These are phyloP conservation scores for Limosa lapponica DNA, from an alignment of 2,797 vertebrate genomes.

Conservation along the genomic window DNA sequence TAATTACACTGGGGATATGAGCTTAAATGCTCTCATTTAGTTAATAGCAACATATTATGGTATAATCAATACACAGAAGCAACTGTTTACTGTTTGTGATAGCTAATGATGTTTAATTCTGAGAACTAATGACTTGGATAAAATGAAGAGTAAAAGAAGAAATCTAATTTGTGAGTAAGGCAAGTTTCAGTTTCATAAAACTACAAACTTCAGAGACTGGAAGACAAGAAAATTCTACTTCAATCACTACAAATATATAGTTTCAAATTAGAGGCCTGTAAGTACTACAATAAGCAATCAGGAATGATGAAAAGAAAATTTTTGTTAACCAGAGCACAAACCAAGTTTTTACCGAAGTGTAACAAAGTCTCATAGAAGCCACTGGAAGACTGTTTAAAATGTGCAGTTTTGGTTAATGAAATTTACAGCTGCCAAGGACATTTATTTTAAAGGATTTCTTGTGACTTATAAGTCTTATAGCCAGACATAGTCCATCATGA, in stretches of 20 bases:
- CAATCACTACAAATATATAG: background rate
- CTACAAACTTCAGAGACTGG: background rate
- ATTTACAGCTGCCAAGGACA: background rate
- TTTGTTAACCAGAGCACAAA: background rate
- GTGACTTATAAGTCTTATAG: background rate
- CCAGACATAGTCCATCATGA: background rate
- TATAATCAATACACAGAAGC: slow-evolving; percentile 15
- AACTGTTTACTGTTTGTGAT: slow-evolving; percentile 22
- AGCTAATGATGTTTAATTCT: slow-evolving; percentile 8
- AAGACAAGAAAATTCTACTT: background rate
- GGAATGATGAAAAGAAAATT: background rate
- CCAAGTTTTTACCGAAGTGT: background rate
- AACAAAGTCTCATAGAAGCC: background rate
- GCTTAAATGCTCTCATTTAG: slow-evolving; percentile 23
- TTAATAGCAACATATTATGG: background rate
- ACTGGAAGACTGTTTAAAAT: background rate
- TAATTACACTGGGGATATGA: background rate
- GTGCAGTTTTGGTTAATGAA: background rate
- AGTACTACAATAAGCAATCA: background rate
- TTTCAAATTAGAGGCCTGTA: background rate
- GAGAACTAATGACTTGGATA: slow-evolving; percentile 33
- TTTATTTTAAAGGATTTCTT: background rate
- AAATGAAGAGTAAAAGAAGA: slow-evolving; percentile 32
- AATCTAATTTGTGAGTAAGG: background rate
- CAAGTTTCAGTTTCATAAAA: background rate